These are phyloP conservation scores for Drosophila insularis DNA, from an alignment of 1,140 invertebrate species.

Conservation along the genomic window DNA sequence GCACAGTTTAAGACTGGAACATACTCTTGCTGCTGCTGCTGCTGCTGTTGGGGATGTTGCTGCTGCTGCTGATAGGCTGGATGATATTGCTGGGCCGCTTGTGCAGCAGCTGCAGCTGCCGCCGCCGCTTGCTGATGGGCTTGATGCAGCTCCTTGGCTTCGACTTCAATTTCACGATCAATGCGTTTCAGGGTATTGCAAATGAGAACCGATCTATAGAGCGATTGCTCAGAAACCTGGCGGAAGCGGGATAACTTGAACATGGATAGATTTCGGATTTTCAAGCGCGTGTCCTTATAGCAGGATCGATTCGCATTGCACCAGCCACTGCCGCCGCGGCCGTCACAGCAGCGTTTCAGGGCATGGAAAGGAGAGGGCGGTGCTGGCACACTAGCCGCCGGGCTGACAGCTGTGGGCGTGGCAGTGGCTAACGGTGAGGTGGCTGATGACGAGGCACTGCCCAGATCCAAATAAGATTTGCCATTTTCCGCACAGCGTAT, in stretches of 20 bases:
- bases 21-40: slow-evolving; percentile 71
- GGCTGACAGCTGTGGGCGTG: slow-evolving; percentile 36
- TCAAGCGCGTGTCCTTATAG: slow-evolving; percentile 92
- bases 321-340: slow-evolving; percentile 87
- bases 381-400: slow-evolving; percentile 19
- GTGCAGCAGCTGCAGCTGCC: slow-evolving; percentile 60
- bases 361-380: slow-evolving; percentile 52
- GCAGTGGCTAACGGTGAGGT: slow-evolving; percentile 77
- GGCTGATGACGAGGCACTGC: slow-evolving; percentile 82
- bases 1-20: slow-evolving; percentile 74
- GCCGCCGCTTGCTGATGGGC: slow-evolving; percentile 76
- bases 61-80: slow-evolving; percentile 61
- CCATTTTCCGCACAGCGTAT: slow-evolving; percentile 94
- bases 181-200: slow-evolving; percentile 96
- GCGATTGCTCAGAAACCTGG: slow-evolving; percentile 93
- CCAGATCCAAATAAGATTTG: slow-evolving; percentile 94
- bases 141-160: slow-evolving; percentile 84
- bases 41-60: slow-evolving; percentile 50
- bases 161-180: slow-evolving; percentile 94
- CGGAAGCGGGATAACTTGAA: slow-evolving; percentile 94
- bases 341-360: slow-evolving; percentile 88
- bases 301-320: slow-evolving; percentile 89
- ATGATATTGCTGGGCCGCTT: slow-evolving; percentile 65
- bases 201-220: slow-evolving; percentile 96
- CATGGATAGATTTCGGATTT: slow-evolving; percentile 96